These are phyloP conservation scores for Popillia japonica DNA, from an alignment of 1,140 invertebrate genomes.

Conservation along the genomic window DNA sequence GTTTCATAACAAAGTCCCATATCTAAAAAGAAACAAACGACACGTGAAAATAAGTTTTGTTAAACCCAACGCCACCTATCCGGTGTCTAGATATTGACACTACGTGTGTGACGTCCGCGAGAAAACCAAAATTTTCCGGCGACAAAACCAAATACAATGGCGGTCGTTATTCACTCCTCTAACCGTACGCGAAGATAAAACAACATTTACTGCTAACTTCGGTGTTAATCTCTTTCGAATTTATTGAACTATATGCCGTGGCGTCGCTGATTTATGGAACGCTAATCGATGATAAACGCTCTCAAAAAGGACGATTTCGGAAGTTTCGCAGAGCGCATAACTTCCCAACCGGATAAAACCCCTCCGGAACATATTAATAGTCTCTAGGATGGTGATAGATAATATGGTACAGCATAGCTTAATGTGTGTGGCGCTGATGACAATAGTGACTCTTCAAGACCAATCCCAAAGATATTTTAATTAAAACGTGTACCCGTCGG, in stretches of 20 bases:
- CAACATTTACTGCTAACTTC: not conserved
- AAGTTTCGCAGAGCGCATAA: not conserved
- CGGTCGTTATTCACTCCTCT: not conserved
- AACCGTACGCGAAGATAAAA: constrained; percentile 4
- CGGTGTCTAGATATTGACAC: no score
- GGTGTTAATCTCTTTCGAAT: constrained; percentile 1
- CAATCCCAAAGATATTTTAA: no score
- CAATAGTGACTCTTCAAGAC: no score
- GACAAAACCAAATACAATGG: not conserved
- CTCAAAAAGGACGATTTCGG: not conserved
- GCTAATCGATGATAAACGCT: constrained; percentile 5
- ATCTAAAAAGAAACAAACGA: no score
- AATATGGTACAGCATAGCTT: not conserved
- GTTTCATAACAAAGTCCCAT: no score
- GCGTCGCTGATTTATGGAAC: not conserved
- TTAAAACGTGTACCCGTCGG: no score
- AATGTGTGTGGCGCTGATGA: no score
- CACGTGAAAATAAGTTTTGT: no score
- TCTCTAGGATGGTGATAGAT: not conserved
- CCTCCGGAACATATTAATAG: not conserved
- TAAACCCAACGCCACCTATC: no score
- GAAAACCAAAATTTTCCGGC: not conserved
- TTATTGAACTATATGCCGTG: not conserved
- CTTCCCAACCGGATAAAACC: not conserved
- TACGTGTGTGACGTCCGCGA: no score